phyloP scores from a whole-genome alignment of 2,888 invertebrate genomes.

The Brenthis hecate region DNA sequence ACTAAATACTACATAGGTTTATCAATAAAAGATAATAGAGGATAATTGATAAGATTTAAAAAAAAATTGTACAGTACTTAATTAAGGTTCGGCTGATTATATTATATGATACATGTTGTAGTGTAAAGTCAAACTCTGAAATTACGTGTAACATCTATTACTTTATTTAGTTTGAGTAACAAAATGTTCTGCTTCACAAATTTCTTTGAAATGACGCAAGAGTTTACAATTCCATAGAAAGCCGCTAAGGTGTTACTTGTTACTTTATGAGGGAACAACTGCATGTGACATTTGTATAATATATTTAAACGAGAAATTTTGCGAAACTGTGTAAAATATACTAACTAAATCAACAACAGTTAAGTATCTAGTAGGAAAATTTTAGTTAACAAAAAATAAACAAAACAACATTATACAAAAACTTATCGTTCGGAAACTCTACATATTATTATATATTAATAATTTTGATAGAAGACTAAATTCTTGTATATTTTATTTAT shows the following conservation, averaged over 20 bases:
- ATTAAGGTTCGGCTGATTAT: no score
- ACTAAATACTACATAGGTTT: no score
- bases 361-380: constrained; percentile 7
- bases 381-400: neutral
- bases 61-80: no score
- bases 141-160: constrained; percentile 1
- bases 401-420: neutral
- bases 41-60: no score
- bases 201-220: constrained; percentile 52
- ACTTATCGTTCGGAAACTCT: no score
- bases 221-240: constrained; percentile 55
- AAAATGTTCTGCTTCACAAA: constrained; percentile 29
- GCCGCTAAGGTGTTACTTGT: constrained; percentile 54
- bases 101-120: no score
- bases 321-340: constrained; percentile 52
- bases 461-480: no score
- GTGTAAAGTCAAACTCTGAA: neutral
- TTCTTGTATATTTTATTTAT: no score
- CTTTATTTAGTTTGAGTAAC: constrained; percentile 17
- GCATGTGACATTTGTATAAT: constrained; percentile 39
- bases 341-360: constrained; percentile 7
- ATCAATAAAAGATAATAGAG: no score
- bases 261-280: constrained; percentile 42
- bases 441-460: no score
- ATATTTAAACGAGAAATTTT: constrained; percentile 54